These are phyloP conservation scores for Rotaria socialis DNA, from an alignment of 2,888 invertebrate genomes.

Conservation along the genomic window DNA sequence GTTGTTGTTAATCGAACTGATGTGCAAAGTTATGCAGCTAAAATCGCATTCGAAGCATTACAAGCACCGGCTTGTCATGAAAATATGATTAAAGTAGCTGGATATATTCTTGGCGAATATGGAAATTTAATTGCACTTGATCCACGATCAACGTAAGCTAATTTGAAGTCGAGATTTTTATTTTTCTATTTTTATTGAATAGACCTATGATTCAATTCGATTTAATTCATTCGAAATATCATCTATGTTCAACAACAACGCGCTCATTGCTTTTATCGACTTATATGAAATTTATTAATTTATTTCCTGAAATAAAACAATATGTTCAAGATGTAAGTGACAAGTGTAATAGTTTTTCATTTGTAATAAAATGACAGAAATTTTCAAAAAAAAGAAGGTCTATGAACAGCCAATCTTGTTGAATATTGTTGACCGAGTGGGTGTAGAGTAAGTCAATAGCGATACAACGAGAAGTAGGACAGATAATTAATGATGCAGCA, in stretches of 20 bases:
- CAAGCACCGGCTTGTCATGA: constrained; percentile 99
- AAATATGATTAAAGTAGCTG: constrained; percentile 99
- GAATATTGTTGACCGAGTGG: too few species aligned
- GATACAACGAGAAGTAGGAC: too few species aligned
- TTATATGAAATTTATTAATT: constrained; percentile 96
- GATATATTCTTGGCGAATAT: constrained; percentile 96
- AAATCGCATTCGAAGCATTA: constrained; percentile 67
- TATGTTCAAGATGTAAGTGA: constrained; percentile 79
- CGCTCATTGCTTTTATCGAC: constrained; percentile 90
- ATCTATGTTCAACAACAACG: constrained; percentile 92
- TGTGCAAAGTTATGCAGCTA: constrained; percentile 65
- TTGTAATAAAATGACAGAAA: too few species aligned
- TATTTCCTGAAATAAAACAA: constrained; percentile 94
- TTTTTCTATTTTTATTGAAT: background rate
- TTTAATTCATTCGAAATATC: constrained; percentile 94
- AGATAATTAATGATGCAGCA: too few species aligned
- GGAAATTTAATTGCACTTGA: constrained; percentile 99
- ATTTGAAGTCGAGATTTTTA: too few species aligned
- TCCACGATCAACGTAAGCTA: constrained; percentile 60
- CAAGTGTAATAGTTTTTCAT: background rate
- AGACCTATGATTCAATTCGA: constrained; percentile 89
- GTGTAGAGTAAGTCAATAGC: too few species aligned
- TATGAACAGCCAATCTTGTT: too few species aligned
- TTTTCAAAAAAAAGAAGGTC: too few species aligned
- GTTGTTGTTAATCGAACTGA: constrained; percentile 98